These are phyloP conservation scores for Silurus asotus DNA, from an alignment of 2,113 vertebrate species.

Conservation along the genomic window DNA sequence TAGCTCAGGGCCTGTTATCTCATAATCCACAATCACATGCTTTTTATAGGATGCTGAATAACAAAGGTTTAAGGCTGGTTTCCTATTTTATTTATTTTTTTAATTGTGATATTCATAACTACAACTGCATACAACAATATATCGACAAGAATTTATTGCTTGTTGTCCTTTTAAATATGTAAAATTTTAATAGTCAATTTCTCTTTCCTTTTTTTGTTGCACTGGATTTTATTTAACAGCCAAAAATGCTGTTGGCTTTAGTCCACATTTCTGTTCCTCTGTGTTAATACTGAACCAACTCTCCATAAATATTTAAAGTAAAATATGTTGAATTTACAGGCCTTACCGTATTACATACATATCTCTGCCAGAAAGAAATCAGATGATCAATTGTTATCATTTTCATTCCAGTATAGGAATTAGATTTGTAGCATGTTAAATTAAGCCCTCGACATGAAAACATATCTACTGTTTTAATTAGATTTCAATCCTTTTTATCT, in stretches of 20 bases:
- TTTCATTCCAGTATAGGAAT: background rate
- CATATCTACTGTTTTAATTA: background rate
- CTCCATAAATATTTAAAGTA: background rate
- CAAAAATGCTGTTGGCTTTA: background rate
- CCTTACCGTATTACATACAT: background rate
- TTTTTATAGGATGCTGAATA: background rate
- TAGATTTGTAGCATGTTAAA: background rate
- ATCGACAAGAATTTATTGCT: no score
- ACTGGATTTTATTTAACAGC: background rate
- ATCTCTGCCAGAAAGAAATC: background rate
- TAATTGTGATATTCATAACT: background rate
- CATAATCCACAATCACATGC: background rate
- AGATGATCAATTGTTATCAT: background rate
- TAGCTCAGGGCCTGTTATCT: background rate
- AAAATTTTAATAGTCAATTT: background rate
- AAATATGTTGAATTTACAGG: background rate
- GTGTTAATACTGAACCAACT: background rate
- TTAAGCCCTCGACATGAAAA: background rate
- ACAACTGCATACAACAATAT: background rate
- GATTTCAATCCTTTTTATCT: background rate
- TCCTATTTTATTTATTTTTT: background rate
- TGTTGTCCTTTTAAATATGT: background rate
- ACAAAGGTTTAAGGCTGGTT: background rate
- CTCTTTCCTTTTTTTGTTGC: background rate
- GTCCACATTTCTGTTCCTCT: background rate